Percentiles rank a stretch among this genome's conserved stretches.
phyloP scores from a whole-genome alignment of 2,888 invertebrate species.

The Bugula neritina region DNA sequence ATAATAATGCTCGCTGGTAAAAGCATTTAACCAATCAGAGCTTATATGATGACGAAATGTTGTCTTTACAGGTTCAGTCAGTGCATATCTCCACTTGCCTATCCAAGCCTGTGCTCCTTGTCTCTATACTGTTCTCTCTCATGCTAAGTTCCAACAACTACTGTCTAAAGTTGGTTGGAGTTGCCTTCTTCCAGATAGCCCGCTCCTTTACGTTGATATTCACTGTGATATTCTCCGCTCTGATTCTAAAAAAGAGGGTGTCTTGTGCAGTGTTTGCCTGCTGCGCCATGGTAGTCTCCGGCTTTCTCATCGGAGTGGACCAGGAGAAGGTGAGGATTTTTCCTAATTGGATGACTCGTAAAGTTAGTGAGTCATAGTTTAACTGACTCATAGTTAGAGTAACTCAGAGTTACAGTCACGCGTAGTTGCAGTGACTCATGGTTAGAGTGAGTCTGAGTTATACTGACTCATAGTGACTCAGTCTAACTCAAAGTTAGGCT shows the following conservation, averaged over 20 bases:
- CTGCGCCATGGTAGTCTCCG: conserved; percentile 43
- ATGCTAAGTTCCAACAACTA: conserved; percentile 51
- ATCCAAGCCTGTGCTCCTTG: conserved; percentile 37
- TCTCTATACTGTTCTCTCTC: conserved; percentile 43
- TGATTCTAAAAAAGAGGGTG: conserved; percentile 40
- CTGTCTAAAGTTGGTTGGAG: conserved; percentile 50
- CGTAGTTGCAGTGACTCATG: no score
- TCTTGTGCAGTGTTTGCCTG: conserved; percentile 38
- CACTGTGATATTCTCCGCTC: conserved; percentile 44
- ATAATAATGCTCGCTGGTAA: no score
- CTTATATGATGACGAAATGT: no score
- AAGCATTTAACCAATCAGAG: no score
- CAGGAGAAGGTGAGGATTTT: conserved; percentile 40
- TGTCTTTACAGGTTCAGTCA: neutral
- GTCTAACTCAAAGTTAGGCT: no score
- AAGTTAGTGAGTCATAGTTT: neutral
- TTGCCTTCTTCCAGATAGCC: conserved; percentile 51
- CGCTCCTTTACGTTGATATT: conserved; percentile 51
- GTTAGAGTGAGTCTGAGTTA: no score
- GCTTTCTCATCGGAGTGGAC: conserved; percentile 49
- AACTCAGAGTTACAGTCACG: no score
- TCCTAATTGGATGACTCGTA: neutral
- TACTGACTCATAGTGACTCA: no score
- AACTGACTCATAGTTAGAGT: no score
- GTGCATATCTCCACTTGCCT: neutral